Evolutionary conservation across 2,888 invertebrate species (phyloP), one percentile per base, ranked within the genome.

Genomic region (Tiliacea citrago): DNA sequence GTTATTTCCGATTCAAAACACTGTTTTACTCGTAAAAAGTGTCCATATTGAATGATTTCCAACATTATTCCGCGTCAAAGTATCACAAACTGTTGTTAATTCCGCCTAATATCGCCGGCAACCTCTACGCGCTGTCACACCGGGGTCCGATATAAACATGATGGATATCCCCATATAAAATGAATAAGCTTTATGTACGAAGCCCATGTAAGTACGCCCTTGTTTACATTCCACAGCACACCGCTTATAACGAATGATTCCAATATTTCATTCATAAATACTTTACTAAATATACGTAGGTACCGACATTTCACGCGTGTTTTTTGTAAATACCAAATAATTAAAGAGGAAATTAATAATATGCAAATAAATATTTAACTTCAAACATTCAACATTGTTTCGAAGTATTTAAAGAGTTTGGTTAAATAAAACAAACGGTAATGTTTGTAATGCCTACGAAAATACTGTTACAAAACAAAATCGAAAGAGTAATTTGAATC

Each of bases 61-160:
- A 83, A 88, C 91, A 93, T 94, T 94, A 94, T 91, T 95, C 92
- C 90, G 88, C 90, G 94, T 95, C 94, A 93, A 93, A 95, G 93
- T 94, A 92, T 94, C 92, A 92, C 92, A 93, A 95, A 94, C 93
- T 94, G 95, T 92, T 94, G 95, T 95, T 95, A 94, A 96, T 95
- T 95, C 93, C 90, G 90, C 91, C 94, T 95, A 95, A 95, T 95
- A 95, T 95, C 93, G 93, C 89, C 92, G 91, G 91, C 93, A 95
- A 94, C 94, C 93, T 94, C 94, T 93, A 94, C 93, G 89, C 90
- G 92, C 92, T 94, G 95, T 94, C 94, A 93, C 91, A 93, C 90
- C 91, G 87, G 92, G 91, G 91, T 90, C 93, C 93, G 94, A 95
- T 94, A 94, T 93, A 92, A 94, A 93, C 91, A 94, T 96, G 95